A percentile compares a stretch with the other conserved stretches of the same genome.
These are phyloP conservation scores for Trididemnum nubilum DNA, from an alignment of 23 tunicate species.

Conservation along the genomic window DNA sequence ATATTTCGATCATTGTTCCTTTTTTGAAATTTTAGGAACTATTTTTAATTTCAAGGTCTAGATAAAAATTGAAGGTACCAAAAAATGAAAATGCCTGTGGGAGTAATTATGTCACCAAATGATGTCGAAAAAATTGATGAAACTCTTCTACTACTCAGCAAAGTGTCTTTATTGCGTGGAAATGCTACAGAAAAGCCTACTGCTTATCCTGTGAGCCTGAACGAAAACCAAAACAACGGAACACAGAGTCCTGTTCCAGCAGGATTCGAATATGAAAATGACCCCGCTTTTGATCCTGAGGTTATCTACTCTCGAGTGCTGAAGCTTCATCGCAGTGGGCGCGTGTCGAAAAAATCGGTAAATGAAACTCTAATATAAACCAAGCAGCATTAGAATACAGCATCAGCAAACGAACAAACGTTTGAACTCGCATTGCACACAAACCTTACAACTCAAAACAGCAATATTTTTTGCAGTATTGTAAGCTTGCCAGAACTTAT, in stretches of 20 bases:
- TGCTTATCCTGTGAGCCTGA: neutral
- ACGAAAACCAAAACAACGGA: slow-evolving; percentile 44
- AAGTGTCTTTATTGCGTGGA: slow-evolving; percentile 37
- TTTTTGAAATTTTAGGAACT: too few species aligned
- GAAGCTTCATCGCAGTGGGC: slow-evolving; percentile 40
- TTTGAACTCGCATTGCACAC: too few species aligned
- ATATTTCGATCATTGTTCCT: too few species aligned
- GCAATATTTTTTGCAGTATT: too few species aligned
- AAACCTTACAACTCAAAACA: too few species aligned
- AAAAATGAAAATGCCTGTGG: slow-evolving; percentile 75
- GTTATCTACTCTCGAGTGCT: slow-evolving; percentile 27
- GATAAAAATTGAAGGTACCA: too few species aligned
- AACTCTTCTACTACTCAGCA: slow-evolving; percentile 50
- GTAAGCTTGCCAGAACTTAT: too few species aligned
- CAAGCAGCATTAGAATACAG: too few species aligned
- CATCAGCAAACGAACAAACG: too few species aligned
- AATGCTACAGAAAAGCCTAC: neutral
- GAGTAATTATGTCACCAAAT: slow-evolving; percentile 24
- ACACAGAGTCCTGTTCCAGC: neutral
- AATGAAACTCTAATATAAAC: too few species aligned
- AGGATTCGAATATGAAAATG: neutral
- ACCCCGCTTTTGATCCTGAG: slow-evolving; percentile 15
- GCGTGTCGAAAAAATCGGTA: slow-evolving; percentile 56
- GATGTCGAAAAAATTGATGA: slow-evolving; percentile 73
- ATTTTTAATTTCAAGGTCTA: too few species aligned